These are phyloP conservation scores for Setophaga kirtlandii DNA, from an alignment of 2,113 vertebrate species.

Conservation along the genomic window DNA sequence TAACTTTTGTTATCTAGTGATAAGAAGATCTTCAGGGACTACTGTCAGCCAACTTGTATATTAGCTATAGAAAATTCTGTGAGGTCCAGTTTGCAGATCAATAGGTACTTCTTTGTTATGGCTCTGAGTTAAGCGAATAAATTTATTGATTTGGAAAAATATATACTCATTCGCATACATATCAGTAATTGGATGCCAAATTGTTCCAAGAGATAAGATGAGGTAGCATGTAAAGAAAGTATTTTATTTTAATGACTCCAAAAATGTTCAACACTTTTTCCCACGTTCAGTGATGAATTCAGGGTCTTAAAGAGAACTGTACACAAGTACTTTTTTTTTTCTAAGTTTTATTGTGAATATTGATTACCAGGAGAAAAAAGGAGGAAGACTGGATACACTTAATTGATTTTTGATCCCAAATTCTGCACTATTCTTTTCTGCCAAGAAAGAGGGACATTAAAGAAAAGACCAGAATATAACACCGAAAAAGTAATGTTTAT, in stretches of 20 bases:
- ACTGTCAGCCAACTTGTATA: not conserved
- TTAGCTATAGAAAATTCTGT: not conserved
- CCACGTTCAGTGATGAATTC: not conserved
- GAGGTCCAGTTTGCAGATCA: not conserved
- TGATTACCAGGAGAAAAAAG: not conserved
- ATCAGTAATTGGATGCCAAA: not conserved
- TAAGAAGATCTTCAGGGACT: not conserved
- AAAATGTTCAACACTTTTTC: not conserved
- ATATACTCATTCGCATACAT: not conserved
- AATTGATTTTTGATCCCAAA: not conserved
- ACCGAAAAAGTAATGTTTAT: not conserved
- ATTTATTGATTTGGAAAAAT: not conserved
- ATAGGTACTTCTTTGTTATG: not conserved
- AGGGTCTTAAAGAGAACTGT: not conserved
- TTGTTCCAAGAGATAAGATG: not conserved
- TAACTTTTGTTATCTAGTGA: not conserved
- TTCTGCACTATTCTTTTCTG: not conserved
- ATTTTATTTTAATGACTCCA: not conserved
- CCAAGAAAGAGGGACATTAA: not conserved
- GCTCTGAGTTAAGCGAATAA: not conserved
- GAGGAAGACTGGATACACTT: not conserved
- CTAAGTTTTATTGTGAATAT: not conserved
- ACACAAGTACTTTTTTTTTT: not conserved
- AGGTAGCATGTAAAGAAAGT: not conserved
- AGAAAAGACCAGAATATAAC: not conserved